A percentile compares a stretch with the other conserved stretches of the same genome.
phyloP scores from a whole-genome alignment of 2,888 invertebrate genomes.

The Tenthredo amoena region DNA sequence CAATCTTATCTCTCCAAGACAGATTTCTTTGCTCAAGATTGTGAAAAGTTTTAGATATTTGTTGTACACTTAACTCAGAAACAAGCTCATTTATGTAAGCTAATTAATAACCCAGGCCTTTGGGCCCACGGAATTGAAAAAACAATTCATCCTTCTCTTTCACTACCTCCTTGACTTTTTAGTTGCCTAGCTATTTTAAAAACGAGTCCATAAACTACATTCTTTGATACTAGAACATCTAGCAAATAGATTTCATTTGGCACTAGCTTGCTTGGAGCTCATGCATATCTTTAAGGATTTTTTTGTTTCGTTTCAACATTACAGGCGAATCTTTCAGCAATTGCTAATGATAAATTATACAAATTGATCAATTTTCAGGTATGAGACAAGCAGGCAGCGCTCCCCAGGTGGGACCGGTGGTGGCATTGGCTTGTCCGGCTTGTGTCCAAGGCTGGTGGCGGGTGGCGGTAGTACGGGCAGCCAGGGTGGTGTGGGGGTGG shows the following conservation, averaged over 20 bases:
- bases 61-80: not conserved
- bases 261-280: not conserved
- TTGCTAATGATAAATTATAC: not conserved
- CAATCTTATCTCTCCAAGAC: not conserved
- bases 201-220: not conserved
- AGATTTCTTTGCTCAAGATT: not conserved
- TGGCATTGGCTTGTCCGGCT: slow-evolving; percentile 73
- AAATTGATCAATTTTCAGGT: slow-evolving; percentile 68
- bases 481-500: slow-evolving; percentile 72
- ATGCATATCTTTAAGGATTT: not conserved
- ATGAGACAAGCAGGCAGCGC: slow-evolving; percentile 77
- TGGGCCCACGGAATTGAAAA: no score
- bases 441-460: slow-evolving; percentile 75
- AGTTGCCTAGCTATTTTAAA: not conserved
- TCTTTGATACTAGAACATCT: not conserved
- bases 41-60: not conserved
- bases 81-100: not conserved
- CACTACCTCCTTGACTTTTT: not conserved
- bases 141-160: not conserved
- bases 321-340: not conserved
- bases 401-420: slow-evolving; percentile 74
- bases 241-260: not conserved
- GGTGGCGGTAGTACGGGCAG: slow-evolving; percentile 70
- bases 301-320: not conserved
- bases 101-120: not conserved